Base-by-base conservation (phyloP, 1,140 invertebrate species). In the Drosophila repleta region DNA sequence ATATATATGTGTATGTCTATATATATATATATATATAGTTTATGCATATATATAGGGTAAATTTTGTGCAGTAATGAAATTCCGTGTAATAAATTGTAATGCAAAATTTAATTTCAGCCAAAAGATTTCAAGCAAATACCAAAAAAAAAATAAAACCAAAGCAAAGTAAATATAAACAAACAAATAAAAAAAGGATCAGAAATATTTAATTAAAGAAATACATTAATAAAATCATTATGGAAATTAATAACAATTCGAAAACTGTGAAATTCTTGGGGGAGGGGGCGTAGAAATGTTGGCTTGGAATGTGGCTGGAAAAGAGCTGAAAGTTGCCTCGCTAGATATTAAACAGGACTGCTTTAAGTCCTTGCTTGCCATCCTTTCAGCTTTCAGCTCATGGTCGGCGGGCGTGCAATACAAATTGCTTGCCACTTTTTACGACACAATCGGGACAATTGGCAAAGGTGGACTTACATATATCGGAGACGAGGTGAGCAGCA, bases 171-270 rank as follows among this genome's bases (percentile, higher is more conserved):
- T 35, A 35, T 35, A 35, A 35, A 35, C 32, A 48, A 26, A n/a
- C n/a, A n/a, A 13, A 41, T 6, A 18, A 52, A 18, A 41, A 65
- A 53, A 53, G 69, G 58, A 78, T 83, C 57, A 76, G 45, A 55
- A 75, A 48, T 66, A 66, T 77, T 77, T 48, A 84, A 84, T 85
- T 85, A 71, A 85, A 79, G 55, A 66, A 57, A 85, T 85, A 85
- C 76, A 85, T 85, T 80, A 85, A 85, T 87, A 87, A 85, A 85
- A 84, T 79, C 71, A 84, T 81, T 69, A 87, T 74, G 37, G 53
- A 66, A 81, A 85, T 80, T 84, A 69, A 58, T 45, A 61, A 61
- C 43, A 55, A 39, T 18, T 17, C n/a, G 15, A 17, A 17, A 17
- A 43, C 15, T 15, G 6, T 43, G 11, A 2, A 17, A 8, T 8